phyloP scores from a whole-genome alignment of 2,113 vertebrate genomes.

The Sander vitreus region DNA sequence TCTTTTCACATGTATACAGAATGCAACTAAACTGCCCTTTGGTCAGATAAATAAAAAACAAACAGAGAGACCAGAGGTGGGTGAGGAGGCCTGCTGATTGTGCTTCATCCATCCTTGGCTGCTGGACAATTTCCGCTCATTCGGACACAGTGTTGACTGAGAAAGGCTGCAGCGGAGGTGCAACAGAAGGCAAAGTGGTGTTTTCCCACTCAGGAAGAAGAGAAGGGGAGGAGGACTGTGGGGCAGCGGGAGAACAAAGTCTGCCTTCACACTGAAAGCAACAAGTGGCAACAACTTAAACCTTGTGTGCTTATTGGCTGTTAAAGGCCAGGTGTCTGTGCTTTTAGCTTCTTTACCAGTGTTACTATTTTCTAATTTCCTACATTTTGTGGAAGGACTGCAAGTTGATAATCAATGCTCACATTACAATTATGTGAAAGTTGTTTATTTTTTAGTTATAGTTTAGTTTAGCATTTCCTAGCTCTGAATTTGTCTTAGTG shows the following conservation, averaged over 20 bases:
- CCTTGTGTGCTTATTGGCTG: constrained; percentile 27
- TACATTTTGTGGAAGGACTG: background rate
- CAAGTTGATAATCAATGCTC: background rate
- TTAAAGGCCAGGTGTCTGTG: constrained; percentile 10
- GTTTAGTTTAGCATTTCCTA: too few species aligned
- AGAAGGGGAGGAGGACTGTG: background rate
- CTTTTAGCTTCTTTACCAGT: background rate
- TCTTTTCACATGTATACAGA: constrained; percentile 10
- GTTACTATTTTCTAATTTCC: background rate
- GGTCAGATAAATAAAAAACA: constrained; percentile 44
- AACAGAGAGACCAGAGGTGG: background rate
- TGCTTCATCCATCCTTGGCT: constrained; percentile 13
- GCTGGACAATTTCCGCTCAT: background rate
- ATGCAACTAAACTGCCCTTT: constrained; percentile 49
- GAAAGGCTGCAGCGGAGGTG: constrained; percentile 62
- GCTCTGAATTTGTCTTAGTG: background rate
- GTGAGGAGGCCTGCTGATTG: constrained; percentile 33
- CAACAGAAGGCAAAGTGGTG: constrained; percentile 77
- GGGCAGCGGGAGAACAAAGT: background rate
- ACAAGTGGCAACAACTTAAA: background rate
- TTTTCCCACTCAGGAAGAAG: constrained; percentile 42
- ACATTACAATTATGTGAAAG: background rate
- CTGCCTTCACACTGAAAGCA: constrained; percentile 42
- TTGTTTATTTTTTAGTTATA: background rate
- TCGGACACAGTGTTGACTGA: constrained; percentile 33